phyloP scores from a whole-genome alignment of 2,888 invertebrate species.

The Trichogramma dendrolimi region DNA sequence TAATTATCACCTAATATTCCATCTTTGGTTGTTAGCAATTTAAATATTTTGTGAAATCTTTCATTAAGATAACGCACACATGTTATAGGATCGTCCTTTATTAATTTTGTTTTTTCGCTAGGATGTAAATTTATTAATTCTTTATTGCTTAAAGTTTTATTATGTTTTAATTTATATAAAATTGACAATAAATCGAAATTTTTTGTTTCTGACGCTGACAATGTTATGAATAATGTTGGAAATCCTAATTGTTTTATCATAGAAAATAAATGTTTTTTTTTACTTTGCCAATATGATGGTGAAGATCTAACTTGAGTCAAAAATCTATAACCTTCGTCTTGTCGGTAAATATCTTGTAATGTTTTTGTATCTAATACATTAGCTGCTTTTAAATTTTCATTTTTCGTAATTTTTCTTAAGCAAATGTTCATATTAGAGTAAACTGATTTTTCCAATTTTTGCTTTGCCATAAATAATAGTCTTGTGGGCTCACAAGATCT shows the following conservation, averaged over 20 bases:
- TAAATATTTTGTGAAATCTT: no score
- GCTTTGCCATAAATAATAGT: conserved; percentile 15
- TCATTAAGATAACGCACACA: no score
- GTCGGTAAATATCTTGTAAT: neutral
- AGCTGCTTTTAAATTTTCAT: neutral
- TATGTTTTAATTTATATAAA: conserved; percentile 16
- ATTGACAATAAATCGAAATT: conserved; percentile 26
- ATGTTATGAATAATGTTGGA: no score
- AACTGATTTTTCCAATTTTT: conserved; percentile 7
- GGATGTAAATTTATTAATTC: conserved; percentile 8
- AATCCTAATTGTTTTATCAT: no score
- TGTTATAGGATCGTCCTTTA: neutral
- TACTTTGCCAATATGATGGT: conserved; percentile 20
- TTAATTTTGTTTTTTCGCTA: conserved; percentile 8
- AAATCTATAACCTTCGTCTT: conserved; percentile 20
- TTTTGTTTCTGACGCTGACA: conserved; percentile 18
- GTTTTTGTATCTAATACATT: neutral
- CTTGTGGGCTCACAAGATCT: conserved; percentile 10
- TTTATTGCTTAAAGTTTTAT: conserved; percentile 12
- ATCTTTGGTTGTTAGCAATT: no score
- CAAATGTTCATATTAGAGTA: conserved; percentile 5
- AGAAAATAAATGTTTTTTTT: no score
- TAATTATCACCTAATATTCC: no score
- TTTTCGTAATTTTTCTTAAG: neutral
- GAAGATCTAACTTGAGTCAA: conserved; percentile 19